These are phyloP conservation scores for Caenorhabditis wallacei DNA, from an alignment of 2,888 invertebrate genomes.

Conservation along the genomic window DNA sequence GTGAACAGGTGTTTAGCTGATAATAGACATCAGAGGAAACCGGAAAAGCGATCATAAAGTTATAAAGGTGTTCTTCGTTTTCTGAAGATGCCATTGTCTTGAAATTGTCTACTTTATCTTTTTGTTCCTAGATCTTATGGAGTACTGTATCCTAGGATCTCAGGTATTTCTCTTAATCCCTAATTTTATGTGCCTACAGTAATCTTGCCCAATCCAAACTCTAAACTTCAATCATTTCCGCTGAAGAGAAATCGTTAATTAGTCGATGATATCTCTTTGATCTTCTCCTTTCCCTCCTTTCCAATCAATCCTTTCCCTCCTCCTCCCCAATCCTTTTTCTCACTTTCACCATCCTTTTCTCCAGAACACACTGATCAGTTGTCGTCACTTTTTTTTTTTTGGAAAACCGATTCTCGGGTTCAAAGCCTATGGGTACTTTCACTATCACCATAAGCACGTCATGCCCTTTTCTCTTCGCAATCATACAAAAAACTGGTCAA, in stretches of 20 bases:
- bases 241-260: conserved; percentile 7
- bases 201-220: background rate
- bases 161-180: too few species aligned
- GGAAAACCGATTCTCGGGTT: conserved; percentile 26
- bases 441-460: conserved; percentile 35
- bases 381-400: conserved; percentile 15
- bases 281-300: background rate
- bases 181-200: too few species aligned
- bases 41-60: background rate
- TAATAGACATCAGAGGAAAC: background rate
- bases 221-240: background rate
- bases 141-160: too few species aligned
- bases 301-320: conserved; percentile 1
- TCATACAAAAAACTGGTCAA: conserved; percentile 50
- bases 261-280: conserved; percentile 8
- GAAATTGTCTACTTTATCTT: too few species aligned
- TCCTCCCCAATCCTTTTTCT: conserved; percentile 5
- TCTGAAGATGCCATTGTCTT: too few species aligned
- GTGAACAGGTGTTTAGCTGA: background rate
- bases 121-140: too few species aligned
- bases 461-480: conserved; percentile 40
- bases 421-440: conserved; percentile 32
- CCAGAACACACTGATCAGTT: conserved; percentile 30
- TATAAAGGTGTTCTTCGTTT: background rate
- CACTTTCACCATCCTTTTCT: background rate